These are phyloP conservation scores for Acronicta alni DNA, from an alignment of 2,888 invertebrate species.

Conservation along the genomic window DNA sequence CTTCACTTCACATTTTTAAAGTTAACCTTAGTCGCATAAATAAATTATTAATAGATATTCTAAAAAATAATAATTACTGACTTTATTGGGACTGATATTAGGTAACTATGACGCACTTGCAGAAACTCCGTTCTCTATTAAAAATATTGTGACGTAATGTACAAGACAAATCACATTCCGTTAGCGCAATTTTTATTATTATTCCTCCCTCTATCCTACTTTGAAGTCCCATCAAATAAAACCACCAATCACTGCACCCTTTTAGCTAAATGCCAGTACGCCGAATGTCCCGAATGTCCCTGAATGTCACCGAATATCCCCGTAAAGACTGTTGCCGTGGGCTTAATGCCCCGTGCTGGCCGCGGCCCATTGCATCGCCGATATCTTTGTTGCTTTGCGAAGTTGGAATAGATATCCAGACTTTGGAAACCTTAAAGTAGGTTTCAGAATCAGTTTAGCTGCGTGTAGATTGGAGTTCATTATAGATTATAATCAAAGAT, in stretches of 20 bases:
- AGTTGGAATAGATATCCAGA: conserved; percentile 37
- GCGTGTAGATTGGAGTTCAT: conserved; percentile 2
- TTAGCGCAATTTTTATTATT: too few species aligned
- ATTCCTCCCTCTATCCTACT: neutral
- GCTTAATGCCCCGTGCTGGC: conserved; percentile 55
- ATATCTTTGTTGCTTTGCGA: conserved; percentile 52
- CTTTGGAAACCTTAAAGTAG: conserved; percentile 28
- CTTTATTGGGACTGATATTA: too few species aligned
- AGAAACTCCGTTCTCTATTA: too few species aligned
- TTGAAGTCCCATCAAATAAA: conserved; percentile 23
- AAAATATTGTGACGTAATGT: too few species aligned
- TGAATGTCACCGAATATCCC: conserved; percentile 46
- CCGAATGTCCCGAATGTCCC: conserved; percentile 11
- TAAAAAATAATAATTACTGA: too few species aligned
- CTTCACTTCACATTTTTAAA: too few species aligned
- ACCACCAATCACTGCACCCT: conserved; percentile 31
- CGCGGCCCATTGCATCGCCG: conserved; percentile 60
- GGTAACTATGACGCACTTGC: too few species aligned
- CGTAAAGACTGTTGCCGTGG: conserved; percentile 57
- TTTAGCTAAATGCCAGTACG: conserved; percentile 49
- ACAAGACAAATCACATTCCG: neutral
- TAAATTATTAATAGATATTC: too few species aligned
- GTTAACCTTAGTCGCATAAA: neutral
- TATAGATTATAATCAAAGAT: conserved; percentile 8
- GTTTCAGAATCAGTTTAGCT: conserved; percentile 21